A percentile compares a stretch with the other conserved stretches of the same genome.
phyloP scores from a whole-genome alignment of 2,113 vertebrate species.

The Oncorhynchus mykiss region DNA sequence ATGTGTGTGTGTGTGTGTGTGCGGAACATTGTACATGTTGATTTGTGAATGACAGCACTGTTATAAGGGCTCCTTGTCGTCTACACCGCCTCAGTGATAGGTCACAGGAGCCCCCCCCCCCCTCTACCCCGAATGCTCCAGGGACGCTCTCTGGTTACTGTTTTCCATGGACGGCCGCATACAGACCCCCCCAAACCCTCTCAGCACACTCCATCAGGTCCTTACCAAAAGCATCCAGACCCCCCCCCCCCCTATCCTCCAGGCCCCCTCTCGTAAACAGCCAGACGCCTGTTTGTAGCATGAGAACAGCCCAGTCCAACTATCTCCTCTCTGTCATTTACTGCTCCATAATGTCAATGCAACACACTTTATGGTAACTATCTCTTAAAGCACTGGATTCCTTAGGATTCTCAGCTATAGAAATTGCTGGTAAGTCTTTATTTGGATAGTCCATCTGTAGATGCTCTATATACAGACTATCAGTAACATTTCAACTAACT shows the following conservation, averaged over 20 bases:
- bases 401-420: constrained; percentile 52
- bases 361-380: constrained; percentile 66
- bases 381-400: constrained; percentile 66
- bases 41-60: constrained; percentile 63
- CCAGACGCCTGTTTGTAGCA: constrained; percentile 46
- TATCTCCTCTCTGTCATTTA: constrained; percentile 66
- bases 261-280: too few relatives aligned
- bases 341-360: constrained; percentile 61
- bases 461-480: too few relatives aligned
- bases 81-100: constrained; percentile 29
- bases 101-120: too few relatives aligned
- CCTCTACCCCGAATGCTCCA: too few relatives aligned
- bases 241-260: too few relatives aligned
- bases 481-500: too few relatives aligned
- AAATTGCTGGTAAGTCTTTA: background rate
- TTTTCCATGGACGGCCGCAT: too few relatives aligned
- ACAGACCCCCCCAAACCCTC: constrained; percentile 2
- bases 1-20: constrained; percentile 4
- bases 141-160: too few relatives aligned
- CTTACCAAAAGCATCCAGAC: too few relatives aligned
- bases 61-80: constrained; percentile 60
- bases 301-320: constrained; percentile 59
- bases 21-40: constrained; percentile 30
- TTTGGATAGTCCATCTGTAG: too few relatives aligned
- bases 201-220: too few relatives aligned